Conservation (phyloP, 1,140 invertebrate genomes). For the Micrasema minimum region DNA sequence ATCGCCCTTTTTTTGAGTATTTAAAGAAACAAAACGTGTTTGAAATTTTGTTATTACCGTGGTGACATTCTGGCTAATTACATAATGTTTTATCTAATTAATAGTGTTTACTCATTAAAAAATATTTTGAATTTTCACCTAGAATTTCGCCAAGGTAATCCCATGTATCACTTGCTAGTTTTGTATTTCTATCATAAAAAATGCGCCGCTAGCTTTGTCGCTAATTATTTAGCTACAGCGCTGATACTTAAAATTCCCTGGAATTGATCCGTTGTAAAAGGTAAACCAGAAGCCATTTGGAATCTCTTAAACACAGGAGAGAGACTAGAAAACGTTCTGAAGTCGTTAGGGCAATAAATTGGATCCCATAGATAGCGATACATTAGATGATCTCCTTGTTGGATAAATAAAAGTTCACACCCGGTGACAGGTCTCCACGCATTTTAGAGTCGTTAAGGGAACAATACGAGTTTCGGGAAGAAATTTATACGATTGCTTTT, state of each 20-base stretch:
- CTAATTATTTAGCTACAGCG: conserved; percentile 14
- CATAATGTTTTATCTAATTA: no score
- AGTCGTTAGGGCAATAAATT: conserved; percentile 25
- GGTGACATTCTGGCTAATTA: no score
- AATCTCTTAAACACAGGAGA: conserved; percentile 9
- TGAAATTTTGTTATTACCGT: no score
- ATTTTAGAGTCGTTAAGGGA: conserved; percentile 38
- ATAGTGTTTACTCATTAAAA: no score
- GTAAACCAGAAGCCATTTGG: conserved; percentile 3
- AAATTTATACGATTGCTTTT: conserved; percentile 35
- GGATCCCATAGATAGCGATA: conserved; percentile 11
- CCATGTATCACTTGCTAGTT: conserved; percentile 11
- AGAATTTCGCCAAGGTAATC: no score
- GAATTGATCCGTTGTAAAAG: conserved; percentile 7
- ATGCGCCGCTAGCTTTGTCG: conserved; percentile 14
- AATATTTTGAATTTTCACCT: no score
- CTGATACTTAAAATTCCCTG: conserved; percentile 4
- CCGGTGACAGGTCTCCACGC: conserved; percentile 30
- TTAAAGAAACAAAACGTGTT: no score
- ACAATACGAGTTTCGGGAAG: conserved; percentile 27
- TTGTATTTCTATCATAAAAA: conserved; percentile 12
- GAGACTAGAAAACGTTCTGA: conserved; percentile 27
- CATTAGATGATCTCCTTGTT: conserved; percentile 9
- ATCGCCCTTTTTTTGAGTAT: no score
- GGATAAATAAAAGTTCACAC: conserved; percentile 34